phyloP scores from a whole-genome alignment of 1,140 invertebrate genomes.

The Drosophila quadrilineata region DNA sequence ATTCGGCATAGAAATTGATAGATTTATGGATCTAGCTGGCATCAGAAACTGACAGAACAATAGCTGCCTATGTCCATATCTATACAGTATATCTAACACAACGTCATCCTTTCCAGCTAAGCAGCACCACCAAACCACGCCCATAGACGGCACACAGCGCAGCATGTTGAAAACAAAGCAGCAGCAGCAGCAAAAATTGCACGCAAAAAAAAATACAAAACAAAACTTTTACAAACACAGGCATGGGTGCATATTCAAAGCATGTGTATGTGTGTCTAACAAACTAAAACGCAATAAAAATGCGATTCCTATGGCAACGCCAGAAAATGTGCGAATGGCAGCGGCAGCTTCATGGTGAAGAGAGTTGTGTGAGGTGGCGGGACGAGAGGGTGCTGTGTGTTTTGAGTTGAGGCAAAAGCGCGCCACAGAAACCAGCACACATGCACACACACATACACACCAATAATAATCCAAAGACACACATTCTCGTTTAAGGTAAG shows the following conservation, averaged over 20 bases:
- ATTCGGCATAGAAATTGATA: neutral
- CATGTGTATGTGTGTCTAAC: conserved; percentile 23
- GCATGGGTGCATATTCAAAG: conserved; percentile 8
- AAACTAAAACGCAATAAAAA: conserved; percentile 69
- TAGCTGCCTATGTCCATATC: neutral
- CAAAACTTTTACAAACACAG: conserved; percentile 7
- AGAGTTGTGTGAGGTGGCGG: neutral
- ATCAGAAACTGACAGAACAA: neutral
- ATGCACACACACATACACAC: neutral
- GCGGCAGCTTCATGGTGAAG: neutral
- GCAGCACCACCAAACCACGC: neutral
- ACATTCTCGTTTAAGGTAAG: too few relatives aligned
- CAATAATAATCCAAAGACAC: neutral
- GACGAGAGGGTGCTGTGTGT: conserved; percentile 8
- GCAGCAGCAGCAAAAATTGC: conserved; percentile 8
- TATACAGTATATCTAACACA: neutral
- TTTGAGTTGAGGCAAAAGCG: conserved; percentile 19
- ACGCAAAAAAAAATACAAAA: conserved; percentile 23
- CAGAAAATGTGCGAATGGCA: conserved; percentile 28
- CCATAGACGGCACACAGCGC: conserved; percentile 11
- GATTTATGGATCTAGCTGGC: neutral
- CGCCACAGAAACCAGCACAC: conserved; percentile 18
- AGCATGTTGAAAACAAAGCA: conserved; percentile 43
- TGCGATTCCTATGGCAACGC: conserved; percentile 62
- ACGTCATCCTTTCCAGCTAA: neutral